Base-by-base conservation (phyloP, 2,888 invertebrate species). In the Creontiades dilutus region DNA sequence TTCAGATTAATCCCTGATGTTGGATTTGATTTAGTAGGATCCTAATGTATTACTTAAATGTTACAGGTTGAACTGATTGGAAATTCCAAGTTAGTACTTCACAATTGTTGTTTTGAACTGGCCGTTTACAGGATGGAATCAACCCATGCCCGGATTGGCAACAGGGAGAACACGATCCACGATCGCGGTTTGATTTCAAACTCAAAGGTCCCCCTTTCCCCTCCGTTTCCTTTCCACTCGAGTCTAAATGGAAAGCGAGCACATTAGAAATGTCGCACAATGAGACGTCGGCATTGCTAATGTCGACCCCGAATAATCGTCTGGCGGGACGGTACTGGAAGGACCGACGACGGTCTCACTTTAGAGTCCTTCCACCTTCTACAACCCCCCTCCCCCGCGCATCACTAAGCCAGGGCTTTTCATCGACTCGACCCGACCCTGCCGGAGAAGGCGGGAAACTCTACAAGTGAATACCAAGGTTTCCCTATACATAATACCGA, bases 391-490 rank as follows among this genome's bases (percentile, higher is more conserved):
- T n/a, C n/a, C n/a, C n/a, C n/a, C n/a, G n/a, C n/a, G n/a, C n/a
- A n/a, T n/a, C n/a, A n/a, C n/a, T n/a, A n/a, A n/a, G n/a, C n/a
- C n/a, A n/a, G n/a, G n/a, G 61, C 61, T 68, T 68, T 68, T 23
- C 68, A 68, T 68, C 68, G 68, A 68, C 68, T 68, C 68, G 27
- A 68, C 68, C 68, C 23, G 7, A 68, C 68, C 23, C 11, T 68
- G 23, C 68, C 19, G 23, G 68, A 9, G 78, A 78, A 78, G 78
- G 11, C 27, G 68, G 78, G 78, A 78, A 78, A 47, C 78, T 78
- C 46, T 46, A 78, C 78, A 78, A 78, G 78, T 78, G 78, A 78
- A 78, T 16, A 78, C 78, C 37, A 16, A 78, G 78, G 78, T 78
- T 76, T 46, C 78, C 78, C 46, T 78, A 16, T 68, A 68, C 68